Base-by-base conservation (phyloP, 2,888 invertebrate species). In the Eristalinus sepulchralis region DNA sequence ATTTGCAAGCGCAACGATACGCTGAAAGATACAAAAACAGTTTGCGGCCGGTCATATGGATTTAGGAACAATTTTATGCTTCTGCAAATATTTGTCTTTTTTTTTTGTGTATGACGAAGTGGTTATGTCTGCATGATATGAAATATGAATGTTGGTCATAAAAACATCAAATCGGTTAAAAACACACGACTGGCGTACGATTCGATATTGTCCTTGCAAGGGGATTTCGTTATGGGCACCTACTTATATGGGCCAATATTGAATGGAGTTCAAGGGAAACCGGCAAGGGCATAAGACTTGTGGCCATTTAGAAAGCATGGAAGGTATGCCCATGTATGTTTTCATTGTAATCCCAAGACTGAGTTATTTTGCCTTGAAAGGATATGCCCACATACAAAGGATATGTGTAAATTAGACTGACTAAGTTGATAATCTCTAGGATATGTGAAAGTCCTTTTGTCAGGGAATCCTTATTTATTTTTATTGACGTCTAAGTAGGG, bases 391-490 rank as follows among this genome's bases (percentile, higher is more conserved):
- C 57, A 70, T 39, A 20, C 68, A 57, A 57, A 22, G 64, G 55
- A 64, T 55, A 57, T 77, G 71, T 70, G 55, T 67, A 62, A 82
- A 82, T 77, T 55, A 83, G 78, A 62, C 77, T 57, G 62, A 78
- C 66, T 72, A 67, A 62, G 72, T 83, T 63, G 72, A 68, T 83
- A 77, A 77, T 72, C 62, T 59, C 20, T 20, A 68, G 80, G 70
- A 81, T 66, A 53, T 67, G 57, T 62, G 39, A 27, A 27, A 62
- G 67, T 72, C 62, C 67, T 72, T 71, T 66, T 77, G 57, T 67
- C 33, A 57, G 17, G 64, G 33, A 72, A 77, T 67, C 34, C 78
- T 83, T 78, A 83, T 78, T 83, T 83, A 83, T 78, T 77, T 77
- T 39, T 72, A 83, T 72, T 83, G 72, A 39, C 53, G 20, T 68